Conservation (phyloP, 1,140 invertebrate species). For the Drosophila persimilis region DNA sequence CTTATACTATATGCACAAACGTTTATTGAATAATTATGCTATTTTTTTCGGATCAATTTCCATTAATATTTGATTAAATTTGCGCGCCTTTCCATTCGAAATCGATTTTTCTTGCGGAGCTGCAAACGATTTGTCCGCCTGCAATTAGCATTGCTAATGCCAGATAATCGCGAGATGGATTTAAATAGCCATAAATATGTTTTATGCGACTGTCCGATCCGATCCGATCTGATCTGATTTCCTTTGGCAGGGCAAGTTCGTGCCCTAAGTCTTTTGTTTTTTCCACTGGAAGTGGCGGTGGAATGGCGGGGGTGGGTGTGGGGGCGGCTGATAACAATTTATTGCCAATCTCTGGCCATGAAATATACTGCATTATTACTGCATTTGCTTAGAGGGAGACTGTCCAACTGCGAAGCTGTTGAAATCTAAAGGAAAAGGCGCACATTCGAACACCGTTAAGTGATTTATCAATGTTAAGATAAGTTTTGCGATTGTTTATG, state of each 20-base stretch:
- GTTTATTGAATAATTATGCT: conserved; percentile 59
- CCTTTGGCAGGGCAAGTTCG: conserved; percentile 58
- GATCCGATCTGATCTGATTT: conserved; percentile 6
- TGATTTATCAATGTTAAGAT: too few relatives aligned
- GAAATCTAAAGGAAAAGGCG: too few relatives aligned
- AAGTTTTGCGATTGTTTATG: too few relatives aligned
- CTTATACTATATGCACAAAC: conserved; percentile 16
- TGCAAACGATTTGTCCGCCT: conserved; percentile 54
- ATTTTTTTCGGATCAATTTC: conserved; percentile 45
- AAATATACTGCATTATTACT: neutral
- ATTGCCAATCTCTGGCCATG: conserved; percentile 45
- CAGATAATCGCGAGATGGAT: neutral
- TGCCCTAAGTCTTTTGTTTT: conserved; percentile 78
- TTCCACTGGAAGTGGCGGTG: neutral
- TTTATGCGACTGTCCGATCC: conserved; percentile 41
- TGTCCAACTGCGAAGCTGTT: too few relatives aligned
- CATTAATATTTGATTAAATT: conserved; percentile 34
- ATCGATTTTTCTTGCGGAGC: conserved; percentile 53
- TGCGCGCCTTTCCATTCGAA: conserved; percentile 58
- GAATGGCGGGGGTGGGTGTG: conserved; percentile 15
- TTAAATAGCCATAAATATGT: conserved; percentile 66
- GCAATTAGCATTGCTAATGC: conserved; percentile 75
- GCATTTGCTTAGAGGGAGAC: too few relatives aligned
- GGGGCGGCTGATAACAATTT: conserved; percentile 42
- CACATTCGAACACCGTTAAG: too few relatives aligned